Conservation (phyloP, 2,888 invertebrate genomes). For the Camponotus fellah region DNA sequence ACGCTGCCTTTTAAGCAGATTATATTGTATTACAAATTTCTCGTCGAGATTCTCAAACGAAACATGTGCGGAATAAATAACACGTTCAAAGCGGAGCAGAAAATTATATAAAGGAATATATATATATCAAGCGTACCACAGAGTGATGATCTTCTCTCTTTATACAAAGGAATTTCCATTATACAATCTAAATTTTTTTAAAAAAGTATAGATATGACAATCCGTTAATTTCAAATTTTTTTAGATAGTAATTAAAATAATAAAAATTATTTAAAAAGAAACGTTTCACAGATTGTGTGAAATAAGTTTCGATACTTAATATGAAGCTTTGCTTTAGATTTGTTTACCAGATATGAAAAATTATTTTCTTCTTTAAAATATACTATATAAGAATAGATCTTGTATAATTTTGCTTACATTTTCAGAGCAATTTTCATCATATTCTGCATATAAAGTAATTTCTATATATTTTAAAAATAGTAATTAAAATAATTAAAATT, state of each 20-base stretch:
- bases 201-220: neutral
- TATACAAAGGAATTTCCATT: neutral
- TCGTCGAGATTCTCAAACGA: conserved; percentile 3
- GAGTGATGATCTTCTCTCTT: neutral
- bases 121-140: neutral
- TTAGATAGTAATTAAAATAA: neutral
- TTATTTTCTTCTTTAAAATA: neutral
- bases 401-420: neutral
- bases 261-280: neutral
- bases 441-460: conserved; percentile 2
- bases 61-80: conserved; percentile 29
- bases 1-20: conserved; percentile 56
- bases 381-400: neutral
- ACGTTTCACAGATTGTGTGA: neutral
- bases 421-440: neutral
- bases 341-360: neutral
- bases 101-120: conserved; percentile 9
- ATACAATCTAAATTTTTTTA: neutral
- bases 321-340: neutral
- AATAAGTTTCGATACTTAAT: neutral
- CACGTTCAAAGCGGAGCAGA: neutral
- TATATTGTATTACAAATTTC: conserved; percentile 44
- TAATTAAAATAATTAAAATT: neutral
- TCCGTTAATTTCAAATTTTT: neutral
- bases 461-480: too few relatives aligned